These are phyloP conservation scores for Clarias batrachus DNA, from an alignment of 2,113 vertebrate genomes.

Conservation along the genomic window DNA sequence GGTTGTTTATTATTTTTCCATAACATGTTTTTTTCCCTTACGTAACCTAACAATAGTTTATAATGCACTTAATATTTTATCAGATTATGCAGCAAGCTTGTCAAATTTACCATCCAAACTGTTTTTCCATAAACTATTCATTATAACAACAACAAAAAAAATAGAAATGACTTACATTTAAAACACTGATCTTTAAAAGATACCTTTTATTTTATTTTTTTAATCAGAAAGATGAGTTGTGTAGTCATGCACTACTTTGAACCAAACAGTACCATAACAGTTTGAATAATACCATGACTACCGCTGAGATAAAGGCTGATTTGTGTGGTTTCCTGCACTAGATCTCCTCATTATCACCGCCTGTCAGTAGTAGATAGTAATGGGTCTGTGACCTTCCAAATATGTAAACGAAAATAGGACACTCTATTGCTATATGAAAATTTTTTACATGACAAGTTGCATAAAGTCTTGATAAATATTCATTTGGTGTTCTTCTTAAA, in stretches of 20 bases:
- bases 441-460: neutral
- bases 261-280: neutral
- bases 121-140: neutral
- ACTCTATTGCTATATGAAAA: neutral
- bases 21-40: neutral
- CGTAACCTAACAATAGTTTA: neutral
- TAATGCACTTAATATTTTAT: neutral
- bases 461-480: neutral
- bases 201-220: too few species aligned
- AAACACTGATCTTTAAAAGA: neutral
- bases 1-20: neutral
- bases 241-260: neutral
- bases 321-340: neutral
- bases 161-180: neutral
- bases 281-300: neutral
- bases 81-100: neutral
- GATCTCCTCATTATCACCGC: neutral
- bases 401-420: neutral
- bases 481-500: neutral
- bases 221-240: neutral
- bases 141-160: neutral
- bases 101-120: neutral
- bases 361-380: neutral
- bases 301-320: neutral
- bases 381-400: neutral